phyloP scores from a whole-genome alignment of 2,888 invertebrate species.

The Idaea aversata region DNA sequence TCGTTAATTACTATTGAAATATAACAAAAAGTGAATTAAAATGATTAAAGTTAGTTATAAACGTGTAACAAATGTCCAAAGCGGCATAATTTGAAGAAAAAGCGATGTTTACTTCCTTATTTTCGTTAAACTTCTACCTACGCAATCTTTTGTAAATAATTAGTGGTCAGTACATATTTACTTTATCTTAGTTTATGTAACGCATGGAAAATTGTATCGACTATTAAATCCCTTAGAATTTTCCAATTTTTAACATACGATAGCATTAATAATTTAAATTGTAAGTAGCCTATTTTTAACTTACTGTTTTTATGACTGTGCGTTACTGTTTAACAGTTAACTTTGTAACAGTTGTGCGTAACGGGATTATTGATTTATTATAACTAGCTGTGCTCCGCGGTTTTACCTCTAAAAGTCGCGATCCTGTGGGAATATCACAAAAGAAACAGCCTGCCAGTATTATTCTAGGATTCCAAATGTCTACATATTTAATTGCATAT shows the following conservation, averaged over 20 bases:
- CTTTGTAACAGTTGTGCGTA: neutral
- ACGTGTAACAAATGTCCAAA: neutral
- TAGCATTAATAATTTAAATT: neutral
- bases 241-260: neutral
- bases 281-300: neutral
- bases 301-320: neutral
- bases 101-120: neutral
- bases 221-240: neutral
- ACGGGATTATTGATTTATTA: no score
- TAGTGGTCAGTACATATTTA: constrained; percentile 1
- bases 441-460: no score
- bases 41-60: neutral
- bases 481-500: no score
- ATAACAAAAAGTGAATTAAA: neutral
- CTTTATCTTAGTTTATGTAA: constrained; percentile 3
- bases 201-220: neutral
- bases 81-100: neutral
- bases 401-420: no score
- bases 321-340: neutral
- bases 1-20: neutral
- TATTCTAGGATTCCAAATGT: no score
- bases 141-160: neutral
- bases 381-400: no score
- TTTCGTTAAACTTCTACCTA: neutral
- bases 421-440: no score